These are phyloP conservation scores for Grammomys dolichurus DNA, from an alignment of 2,113 vertebrate genomes.

Conservation along the genomic window DNA sequence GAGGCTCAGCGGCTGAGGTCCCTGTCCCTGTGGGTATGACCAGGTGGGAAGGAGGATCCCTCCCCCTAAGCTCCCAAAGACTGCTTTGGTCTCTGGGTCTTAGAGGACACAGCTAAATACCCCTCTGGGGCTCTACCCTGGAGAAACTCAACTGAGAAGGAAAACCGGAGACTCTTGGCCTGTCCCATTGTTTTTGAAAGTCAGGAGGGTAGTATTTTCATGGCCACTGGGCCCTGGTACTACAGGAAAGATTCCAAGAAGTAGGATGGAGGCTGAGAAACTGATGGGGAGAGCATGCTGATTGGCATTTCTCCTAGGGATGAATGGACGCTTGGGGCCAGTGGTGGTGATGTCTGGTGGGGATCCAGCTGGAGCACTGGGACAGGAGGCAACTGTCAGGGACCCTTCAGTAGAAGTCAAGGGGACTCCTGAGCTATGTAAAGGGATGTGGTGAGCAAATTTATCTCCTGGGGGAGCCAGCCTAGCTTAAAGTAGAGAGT, in stretches of 20 bases:
- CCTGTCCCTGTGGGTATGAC: neutral
- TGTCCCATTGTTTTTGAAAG: neutral
- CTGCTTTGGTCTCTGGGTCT: neutral
- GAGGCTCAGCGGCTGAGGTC: neutral
- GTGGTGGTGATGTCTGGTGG: neutral
- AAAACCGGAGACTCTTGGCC: too few species aligned
- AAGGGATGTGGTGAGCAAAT: neutral
- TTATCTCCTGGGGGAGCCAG: neutral
- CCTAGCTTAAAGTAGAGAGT: neutral
- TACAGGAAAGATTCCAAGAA: neutral
- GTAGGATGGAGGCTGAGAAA: neutral
- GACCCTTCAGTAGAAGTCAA: neutral
- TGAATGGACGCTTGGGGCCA: neutral
- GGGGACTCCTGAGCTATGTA: neutral
- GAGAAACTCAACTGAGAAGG: neutral
- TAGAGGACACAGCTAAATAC: neutral
- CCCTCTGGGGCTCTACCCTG: neutral
- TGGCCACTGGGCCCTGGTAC: neutral
- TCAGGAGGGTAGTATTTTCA: neutral
- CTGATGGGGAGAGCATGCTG: accelerated
- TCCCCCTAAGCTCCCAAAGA: neutral
- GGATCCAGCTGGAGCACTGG: neutral
- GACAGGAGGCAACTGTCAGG: neutral
- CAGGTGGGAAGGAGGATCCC: neutral
- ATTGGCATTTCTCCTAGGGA: neutral